Evolutionary conservation across 2,797 vertebrate genomes (phyloP), one percentile per base, ranked within the genome.

Genomic region (Delichon dasypus): DNA sequence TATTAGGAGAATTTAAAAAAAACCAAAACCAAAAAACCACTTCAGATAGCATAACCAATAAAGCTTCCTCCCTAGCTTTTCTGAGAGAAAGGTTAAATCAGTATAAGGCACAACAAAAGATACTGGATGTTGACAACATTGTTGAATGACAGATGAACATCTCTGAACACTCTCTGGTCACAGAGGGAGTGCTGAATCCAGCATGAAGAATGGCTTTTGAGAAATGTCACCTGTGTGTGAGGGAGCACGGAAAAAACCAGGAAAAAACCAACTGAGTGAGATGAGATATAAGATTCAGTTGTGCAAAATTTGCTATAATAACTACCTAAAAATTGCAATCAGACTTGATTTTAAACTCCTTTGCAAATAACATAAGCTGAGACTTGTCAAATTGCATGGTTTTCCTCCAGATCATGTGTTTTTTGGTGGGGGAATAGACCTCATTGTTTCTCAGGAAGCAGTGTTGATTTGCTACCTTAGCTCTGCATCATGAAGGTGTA

Each of bases 121-220:
- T 84, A 85, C 19, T 77, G 51, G 55, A 53, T 68, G 34, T 32
- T 47, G 27, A 55, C 51, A 82, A 58, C 10, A 8, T 22, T 50
- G 48, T 36, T 3, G 36, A 83, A 62, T 6, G 6, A 36, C 64
- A 75, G 64, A 75, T 32, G 76, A 93, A 85, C 84, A 51, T 75
- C 42, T 55, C 45, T 38, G n/a, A 91, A 51, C 29, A 38, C 19
- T 50, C 23, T 21, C 25, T 77, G 80, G 83, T 87, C 65, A 44
- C 70, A 58, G 62, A 57, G 51, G 73, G 74, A 84, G 15, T 74
- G 68, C 47, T 60, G 72, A 94, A 93, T 91, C 27, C 71, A 89
- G n/a, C 18, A 38, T 26, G 58, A 86, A 27, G 65, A 89, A 75
- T 20, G 38, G 51, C 42, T 93, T 97, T 95, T 95, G 81, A 75